Conservation (phyloP, 2,113 vertebrate species). For the Siniperca knerii region DNA sequence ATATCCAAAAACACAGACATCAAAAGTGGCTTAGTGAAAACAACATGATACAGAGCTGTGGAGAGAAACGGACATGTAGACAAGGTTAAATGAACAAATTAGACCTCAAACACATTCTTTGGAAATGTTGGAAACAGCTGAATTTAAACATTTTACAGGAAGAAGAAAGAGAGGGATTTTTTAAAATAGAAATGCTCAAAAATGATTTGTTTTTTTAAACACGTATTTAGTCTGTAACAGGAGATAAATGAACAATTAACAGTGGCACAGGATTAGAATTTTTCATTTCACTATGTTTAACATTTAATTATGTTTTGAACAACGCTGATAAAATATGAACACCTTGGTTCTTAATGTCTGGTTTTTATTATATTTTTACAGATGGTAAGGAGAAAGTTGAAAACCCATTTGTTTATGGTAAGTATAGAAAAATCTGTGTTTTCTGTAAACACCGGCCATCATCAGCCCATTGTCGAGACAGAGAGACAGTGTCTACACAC, state of each 20-base stretch:
- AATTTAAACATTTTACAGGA: background rate
- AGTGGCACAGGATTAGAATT: background rate
- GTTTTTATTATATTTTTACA: conserved; percentile 30
- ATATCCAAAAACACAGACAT: too few relatives aligned
- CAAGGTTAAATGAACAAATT: too few relatives aligned
- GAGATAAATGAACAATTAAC: background rate
- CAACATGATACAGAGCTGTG: background rate
- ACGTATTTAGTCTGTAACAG: background rate
- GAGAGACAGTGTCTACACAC: background rate
- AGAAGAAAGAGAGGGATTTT: background rate
- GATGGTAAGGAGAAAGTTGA: conserved; percentile 53
- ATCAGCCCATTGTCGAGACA: background rate
- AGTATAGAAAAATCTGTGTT: conserved; percentile 10
- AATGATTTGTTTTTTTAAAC: too few relatives aligned
- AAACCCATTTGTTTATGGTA: conserved; percentile 80
- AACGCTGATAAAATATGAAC: background rate
- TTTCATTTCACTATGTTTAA: background rate
- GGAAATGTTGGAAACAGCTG: background rate
- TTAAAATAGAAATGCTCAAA: background rate
- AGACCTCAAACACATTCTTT: background rate
- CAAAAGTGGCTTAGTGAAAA: too few relatives aligned
- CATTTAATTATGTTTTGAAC: background rate
- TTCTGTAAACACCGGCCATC: background rate
- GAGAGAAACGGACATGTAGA: too few relatives aligned
- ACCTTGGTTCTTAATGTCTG: conserved; percentile 3